These are phyloP conservation scores for Lonchura striata DNA, from an alignment of 2,113 vertebrate species.

Conservation along the genomic window DNA sequence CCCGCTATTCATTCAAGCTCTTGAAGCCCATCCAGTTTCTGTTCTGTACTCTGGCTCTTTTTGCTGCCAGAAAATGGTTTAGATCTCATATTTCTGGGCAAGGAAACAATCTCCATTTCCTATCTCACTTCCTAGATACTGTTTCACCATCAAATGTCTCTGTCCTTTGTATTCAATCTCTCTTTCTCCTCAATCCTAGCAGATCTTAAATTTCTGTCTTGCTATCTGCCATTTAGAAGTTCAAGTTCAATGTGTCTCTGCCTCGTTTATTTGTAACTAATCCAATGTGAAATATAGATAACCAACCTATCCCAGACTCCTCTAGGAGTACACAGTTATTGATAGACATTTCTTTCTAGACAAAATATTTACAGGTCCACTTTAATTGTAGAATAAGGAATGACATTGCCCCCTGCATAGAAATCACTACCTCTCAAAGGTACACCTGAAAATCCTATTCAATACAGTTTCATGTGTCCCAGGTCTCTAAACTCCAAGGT, in stretches of 20 bases:
- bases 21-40: constrained; percentile 62
- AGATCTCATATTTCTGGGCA: constrained; percentile 47
- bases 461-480: not conserved
- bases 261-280: not conserved
- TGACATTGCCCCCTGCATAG: not conserved
- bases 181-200: not conserved
- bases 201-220: not conserved
- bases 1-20: constrained; percentile 24
- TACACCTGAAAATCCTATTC: not conserved
- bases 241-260: not conserved
- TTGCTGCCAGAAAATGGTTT: constrained; percentile 41
- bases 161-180: not conserved
- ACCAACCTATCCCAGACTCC: not conserved
- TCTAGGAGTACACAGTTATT: not conserved
- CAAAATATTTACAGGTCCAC: not conserved
- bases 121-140: constrained; percentile 29
- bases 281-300: not conserved
- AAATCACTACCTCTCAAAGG: not conserved
- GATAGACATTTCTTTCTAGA: not conserved
- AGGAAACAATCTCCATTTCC: constrained; percentile 46
- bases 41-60: constrained; percentile 15
- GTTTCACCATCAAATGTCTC: not conserved
- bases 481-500: not conserved
- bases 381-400: not conserved
- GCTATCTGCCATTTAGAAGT: not conserved